Evolutionary conservation across 2,888 invertebrate species (phyloP).

Genomic region (Pandemis corylana): DNA sequence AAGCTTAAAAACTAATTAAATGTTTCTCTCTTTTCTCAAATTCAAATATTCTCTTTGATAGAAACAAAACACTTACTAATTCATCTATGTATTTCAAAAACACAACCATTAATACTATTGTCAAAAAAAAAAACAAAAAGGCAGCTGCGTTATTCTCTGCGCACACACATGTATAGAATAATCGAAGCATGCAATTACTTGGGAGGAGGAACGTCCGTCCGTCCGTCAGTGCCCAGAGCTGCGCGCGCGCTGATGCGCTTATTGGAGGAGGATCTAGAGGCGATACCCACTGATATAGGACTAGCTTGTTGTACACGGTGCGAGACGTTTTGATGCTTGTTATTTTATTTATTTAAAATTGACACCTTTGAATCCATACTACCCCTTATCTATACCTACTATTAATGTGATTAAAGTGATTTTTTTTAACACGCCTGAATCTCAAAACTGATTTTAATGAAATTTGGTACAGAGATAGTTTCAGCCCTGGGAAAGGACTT

Average conservation of each 20-base stretch:
- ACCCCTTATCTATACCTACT: too few species aligned
- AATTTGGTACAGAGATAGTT: too few species aligned
- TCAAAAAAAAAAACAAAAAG: not conserved
- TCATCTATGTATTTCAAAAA: not conserved
- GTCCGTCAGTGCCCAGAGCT: constrained; percentile 41
- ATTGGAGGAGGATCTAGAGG: constrained; percentile 76
- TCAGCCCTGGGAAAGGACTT: too few species aligned
- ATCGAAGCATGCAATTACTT: constrained; percentile 27
- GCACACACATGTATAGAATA: not conserved
- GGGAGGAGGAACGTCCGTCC: constrained; percentile 33
- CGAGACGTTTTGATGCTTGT: constrained; percentile 58
- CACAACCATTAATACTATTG: not conserved
- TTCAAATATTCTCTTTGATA: too few species aligned
- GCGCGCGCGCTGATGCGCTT: constrained; percentile 67
- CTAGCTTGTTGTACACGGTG: constrained; percentile 56
- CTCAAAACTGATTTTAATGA: too few species aligned
- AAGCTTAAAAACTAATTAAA: too few species aligned
- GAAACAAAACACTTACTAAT: not conserved
- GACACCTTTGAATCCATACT: too few species aligned
- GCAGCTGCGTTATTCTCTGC: not conserved
- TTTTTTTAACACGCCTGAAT: too few species aligned
- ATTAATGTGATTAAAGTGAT: too few species aligned
- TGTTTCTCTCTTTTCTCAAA: too few species aligned
- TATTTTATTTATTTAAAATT: not conserved
- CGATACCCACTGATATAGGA: constrained; percentile 76